phyloP scores from a whole-genome alignment of 2,888 invertebrate genomes.

The Gonocerus acuteangulatus region DNA sequence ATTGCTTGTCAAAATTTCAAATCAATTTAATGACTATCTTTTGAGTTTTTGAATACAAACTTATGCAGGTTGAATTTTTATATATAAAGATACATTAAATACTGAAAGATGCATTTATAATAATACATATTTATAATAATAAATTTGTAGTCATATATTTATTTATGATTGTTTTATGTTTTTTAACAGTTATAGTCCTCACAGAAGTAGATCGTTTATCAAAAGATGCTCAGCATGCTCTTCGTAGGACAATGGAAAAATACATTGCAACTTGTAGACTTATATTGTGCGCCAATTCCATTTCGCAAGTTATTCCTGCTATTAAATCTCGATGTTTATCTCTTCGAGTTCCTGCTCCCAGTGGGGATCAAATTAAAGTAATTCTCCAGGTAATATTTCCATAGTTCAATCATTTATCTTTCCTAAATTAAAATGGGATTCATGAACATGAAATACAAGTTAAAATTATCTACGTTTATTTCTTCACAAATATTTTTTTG shows the following conservation, averaged over 20 bases:
- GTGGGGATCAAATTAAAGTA: conserved; percentile 61
- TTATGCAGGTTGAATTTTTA: too few species aligned
- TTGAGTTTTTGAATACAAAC: too few species aligned
- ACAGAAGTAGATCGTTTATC: conserved; percentile 92
- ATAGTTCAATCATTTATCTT: neutral
- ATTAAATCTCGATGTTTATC: conserved; percentile 90
- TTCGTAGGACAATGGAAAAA: conserved; percentile 98
- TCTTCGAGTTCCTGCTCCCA: conserved; percentile 85
- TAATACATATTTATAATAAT: too few species aligned
- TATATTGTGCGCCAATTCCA: conserved; percentile 88
- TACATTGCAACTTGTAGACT: conserved; percentile 90
- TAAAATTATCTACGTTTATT: too few species aligned
- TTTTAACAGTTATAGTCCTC: conserved; percentile 71
- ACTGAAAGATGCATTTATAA: too few species aligned
- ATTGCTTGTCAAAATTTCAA: too few species aligned
- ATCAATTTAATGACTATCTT: too few species aligned
- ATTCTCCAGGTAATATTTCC: conserved; percentile 47
- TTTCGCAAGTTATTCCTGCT: conserved; percentile 93
- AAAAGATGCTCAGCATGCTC: conserved; percentile 95
- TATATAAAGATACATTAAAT: too few species aligned
- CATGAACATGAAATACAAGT: too few species aligned
- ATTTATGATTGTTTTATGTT: too few species aligned
- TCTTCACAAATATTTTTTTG: too few species aligned
- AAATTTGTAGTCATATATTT: too few species aligned
- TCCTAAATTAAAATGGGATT: neutral